These are phyloP conservation scores for Calyptomena viridis DNA, from an alignment of 2,113 vertebrate genomes.

Conservation along the genomic window DNA sequence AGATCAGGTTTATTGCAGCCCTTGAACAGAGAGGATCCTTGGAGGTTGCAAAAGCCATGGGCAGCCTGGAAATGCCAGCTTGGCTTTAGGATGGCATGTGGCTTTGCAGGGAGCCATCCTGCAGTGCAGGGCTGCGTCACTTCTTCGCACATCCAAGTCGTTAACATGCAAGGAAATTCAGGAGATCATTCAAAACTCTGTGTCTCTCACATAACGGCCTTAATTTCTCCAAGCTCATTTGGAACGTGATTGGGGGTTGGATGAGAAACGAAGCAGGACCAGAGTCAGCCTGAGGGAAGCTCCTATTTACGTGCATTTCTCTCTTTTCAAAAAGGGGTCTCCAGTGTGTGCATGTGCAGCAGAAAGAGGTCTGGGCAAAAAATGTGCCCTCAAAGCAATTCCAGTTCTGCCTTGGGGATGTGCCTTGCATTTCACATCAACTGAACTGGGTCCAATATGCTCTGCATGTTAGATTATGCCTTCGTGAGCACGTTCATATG, in stretches of 20 bases:
- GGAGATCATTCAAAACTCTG: not conserved
- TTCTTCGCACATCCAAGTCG: rapidly evolving
- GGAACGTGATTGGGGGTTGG: not conserved
- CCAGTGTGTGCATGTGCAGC: not conserved
- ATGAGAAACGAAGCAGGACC: not conserved
- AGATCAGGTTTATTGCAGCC: not conserved
- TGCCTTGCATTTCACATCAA: not conserved
- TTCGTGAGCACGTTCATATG: constrained; percentile 29
- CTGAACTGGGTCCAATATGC: not conserved
- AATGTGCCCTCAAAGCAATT: not conserved
- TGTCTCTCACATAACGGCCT: not conserved
- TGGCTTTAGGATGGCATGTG: not conserved
- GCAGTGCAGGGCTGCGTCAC: not conserved
- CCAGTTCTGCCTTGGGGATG: constrained; percentile 13
- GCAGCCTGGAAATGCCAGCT: not conserved
- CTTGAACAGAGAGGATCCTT: not conserved
- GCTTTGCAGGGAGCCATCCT: not conserved
- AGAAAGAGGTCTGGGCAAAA: not conserved
- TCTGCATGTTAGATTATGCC: constrained; percentile 7
- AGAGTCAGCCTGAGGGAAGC: not conserved
- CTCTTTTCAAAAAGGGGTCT: not conserved
- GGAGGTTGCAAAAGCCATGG: not conserved
- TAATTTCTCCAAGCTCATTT: not conserved
- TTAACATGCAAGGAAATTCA: not conserved
- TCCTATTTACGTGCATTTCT: not conserved